phyloP scores from a whole-genome alignment of 2,113 vertebrate genomes.

The Cettia cetti region DNA sequence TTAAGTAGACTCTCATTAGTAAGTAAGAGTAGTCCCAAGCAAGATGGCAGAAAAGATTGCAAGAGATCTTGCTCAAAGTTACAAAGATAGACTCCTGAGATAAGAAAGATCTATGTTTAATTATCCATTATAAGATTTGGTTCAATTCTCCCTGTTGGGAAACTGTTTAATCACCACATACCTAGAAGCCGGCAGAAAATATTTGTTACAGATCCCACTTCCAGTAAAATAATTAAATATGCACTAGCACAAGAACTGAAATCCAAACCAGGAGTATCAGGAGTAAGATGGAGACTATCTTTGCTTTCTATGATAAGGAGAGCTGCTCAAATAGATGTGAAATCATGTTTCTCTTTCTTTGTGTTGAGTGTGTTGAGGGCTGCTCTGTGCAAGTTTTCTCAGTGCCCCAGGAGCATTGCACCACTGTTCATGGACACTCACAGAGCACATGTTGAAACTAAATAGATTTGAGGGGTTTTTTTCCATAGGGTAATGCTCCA shows the following conservation, averaged over 20 bases:
- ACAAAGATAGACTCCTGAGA: background rate
- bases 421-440: background rate
- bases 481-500: background rate
- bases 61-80: background rate
- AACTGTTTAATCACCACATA: background rate
- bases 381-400: background rate
- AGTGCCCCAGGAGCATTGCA: background rate
- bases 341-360: background rate
- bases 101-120: background rate
- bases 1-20: background rate
- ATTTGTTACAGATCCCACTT: background rate
- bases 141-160: background rate
- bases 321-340: background rate
- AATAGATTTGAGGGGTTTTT: background rate
- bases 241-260: background rate
- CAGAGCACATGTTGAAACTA: background rate
- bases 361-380: fast-evolving
- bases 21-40: background rate
- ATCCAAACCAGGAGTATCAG: background rate
- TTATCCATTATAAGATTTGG: background rate
- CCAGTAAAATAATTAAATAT: background rate
- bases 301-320: background rate
- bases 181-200: background rate
- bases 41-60: background rate
- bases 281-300: background rate